Evolutionary conservation across 1,140 invertebrate genomes (phyloP), one percentile per base, ranked within the genome.

Genomic region (Branchinecta lindahli): DNA sequence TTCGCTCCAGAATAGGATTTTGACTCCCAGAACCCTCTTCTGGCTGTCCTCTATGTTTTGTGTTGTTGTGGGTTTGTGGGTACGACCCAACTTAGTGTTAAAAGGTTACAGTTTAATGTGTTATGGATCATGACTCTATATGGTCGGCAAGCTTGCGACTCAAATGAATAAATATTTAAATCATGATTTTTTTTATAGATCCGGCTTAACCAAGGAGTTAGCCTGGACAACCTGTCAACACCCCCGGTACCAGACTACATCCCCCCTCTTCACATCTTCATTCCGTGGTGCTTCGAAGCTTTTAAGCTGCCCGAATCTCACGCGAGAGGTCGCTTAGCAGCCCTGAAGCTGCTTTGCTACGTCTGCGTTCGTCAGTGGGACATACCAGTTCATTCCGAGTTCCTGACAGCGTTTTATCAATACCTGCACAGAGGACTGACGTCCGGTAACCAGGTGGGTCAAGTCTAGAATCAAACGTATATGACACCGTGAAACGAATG

Each of bases 271-370:
- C 87, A 88, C 65, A 83, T 94, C 71, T 86, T 94, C 72, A 84
- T 90, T 12, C 89, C 91, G 20, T 95, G 92, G 92, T 93, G 92
- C 78, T 90, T 94, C 77, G 86, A 85, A 75, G 88, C 89, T 2
- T 80, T 90, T n/a, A 82, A 82, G 7, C 77, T 92, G 72, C 83
- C 87, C 5, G 79, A 84, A 44, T 81, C 83, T 9, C 87, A 83
- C 73, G 81, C 89, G 75, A 80, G 83, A 66, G 91, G 92, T 15
- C 91, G 91, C 79, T 76, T 94, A 66, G 81, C 85, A 74, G 91
- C 92, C 0, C 84, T 90, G 71, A 85, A 88, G 72, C 79, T 94
- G 61, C 79, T 96, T 47, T 92, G 91, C 81, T 81, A 84, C 69
- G 82, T 88, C 73, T 85, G 87, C 69, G 81, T 92, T 20, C 78